These are phyloP conservation scores for Orthochromis malagaraziensis DNA, from an alignment of 2,113 vertebrate species.

Conservation along the genomic window DNA sequence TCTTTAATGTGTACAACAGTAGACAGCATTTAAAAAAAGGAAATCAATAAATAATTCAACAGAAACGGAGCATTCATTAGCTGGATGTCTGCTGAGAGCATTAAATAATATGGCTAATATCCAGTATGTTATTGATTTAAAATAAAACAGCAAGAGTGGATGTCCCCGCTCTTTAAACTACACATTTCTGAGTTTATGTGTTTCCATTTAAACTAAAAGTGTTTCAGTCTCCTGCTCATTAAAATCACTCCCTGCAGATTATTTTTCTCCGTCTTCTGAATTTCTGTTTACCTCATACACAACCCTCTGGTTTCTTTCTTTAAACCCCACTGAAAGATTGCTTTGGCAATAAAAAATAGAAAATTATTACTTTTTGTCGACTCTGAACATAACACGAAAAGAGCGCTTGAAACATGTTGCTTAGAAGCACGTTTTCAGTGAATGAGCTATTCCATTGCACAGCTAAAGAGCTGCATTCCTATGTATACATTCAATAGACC, in stretches of 20 bases:
- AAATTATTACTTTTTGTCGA: conserved; percentile 7
- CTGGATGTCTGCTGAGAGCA: conserved; percentile 11
- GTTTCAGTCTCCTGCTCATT: neutral
- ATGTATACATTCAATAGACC: conserved; percentile 58
- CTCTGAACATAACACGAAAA: neutral
- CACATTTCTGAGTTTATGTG: neutral
- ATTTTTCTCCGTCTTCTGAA: neutral
- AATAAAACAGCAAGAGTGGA: neutral
- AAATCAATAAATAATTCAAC: conserved; percentile 16
- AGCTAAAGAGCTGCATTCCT: conserved; percentile 1
- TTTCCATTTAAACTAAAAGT: neutral
- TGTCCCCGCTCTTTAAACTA: neutral
- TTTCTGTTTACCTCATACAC: neutral
- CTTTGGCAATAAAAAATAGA: conserved; percentile 47
- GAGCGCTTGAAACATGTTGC: conserved; percentile 20
- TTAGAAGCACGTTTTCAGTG: conserved; percentile 15
- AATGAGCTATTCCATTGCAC: conserved; percentile 7
- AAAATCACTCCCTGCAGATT: neutral
- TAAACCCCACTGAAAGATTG: conserved; percentile 4
- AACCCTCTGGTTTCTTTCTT: neutral
- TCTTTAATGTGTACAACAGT: conserved; percentile 2
- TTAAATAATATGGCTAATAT: conserved; percentile 62
- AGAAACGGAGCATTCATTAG: conserved; percentile 8
- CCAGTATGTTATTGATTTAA: conserved; percentile 17
- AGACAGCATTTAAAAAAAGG: neutral